Base-by-base conservation (phyloP, 2,888 invertebrate genomes). In the Liodrosophila aerea region DNA sequence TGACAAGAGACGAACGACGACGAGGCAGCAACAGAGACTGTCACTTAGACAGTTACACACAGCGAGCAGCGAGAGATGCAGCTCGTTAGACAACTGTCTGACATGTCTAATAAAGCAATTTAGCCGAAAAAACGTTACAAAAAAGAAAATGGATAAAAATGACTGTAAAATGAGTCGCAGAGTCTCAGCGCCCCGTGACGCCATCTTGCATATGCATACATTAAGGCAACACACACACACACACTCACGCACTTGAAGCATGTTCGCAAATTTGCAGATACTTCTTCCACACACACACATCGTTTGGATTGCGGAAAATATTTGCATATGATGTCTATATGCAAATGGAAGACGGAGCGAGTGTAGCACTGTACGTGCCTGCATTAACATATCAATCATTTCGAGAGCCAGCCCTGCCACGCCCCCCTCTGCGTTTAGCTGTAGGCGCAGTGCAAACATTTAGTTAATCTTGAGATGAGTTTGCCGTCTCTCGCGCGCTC, bases 251-350 rank as follows among this genome's bases (percentile, higher is more conserved):
- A 51, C 37, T 52, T 64, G 5, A 31, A 12, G 45, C 43, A 62
- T 51, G 68, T 76, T 83, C 80, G 64, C 86, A 78, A 78, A 76
- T 85, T 78, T 61, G 51, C 78, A 85, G 84, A 78, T 80, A 83
- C 84, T 83, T 85, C 57, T 50, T 18, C 18, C 41, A 31, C 53
- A n/a, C 40, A 49, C 40, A 40, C 57, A 54, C 57, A 41, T 64
- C 59, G 46, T 63, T 64, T 81, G 73, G 77, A 76, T 72, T 85
- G 85, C 76, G 80, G 69, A 34, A 75, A 63, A 72, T 80, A 85
- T 80, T 80, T 81, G 81, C 81, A 81, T 81, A 85, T 86, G 82
- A 86, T 81, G 86, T 82, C 86, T 86, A 82, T 86, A 82, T 82
- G 81, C 86, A 82, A 82, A 82, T 81, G 61, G 8, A 44, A 45